phyloP scores from a whole-genome alignment of 2,113 vertebrate genomes.

The Piaya cayana region DNA sequence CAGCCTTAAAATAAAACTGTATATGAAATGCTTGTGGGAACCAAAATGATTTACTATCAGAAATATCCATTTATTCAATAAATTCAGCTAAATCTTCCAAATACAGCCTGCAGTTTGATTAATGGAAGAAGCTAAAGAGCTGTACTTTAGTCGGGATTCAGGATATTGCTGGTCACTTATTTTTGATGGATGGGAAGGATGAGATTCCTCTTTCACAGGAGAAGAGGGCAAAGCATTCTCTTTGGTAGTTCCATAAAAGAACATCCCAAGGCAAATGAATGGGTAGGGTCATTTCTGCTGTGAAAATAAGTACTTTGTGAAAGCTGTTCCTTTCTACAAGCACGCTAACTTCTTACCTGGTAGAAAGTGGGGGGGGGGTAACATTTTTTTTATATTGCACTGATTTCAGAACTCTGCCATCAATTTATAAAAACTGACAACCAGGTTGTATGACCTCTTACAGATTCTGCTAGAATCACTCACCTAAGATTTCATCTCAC shows the following conservation, averaged over 20 bases:
- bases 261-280: neutral
- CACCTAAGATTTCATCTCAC: neutral
- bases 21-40: neutral
- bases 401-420: neutral
- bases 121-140: neutral
- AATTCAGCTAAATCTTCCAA: constrained; percentile 34
- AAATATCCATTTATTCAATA: constrained; percentile 19
- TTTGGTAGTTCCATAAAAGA: neutral
- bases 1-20: constrained; percentile 46
- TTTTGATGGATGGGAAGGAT: constrained; percentile 2
- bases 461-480: neutral
- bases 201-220: neutral
- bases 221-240: neutral
- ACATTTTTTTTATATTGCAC: neutral
- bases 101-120: constrained; percentile 19
- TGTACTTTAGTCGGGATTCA: neutral
- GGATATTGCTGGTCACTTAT: neutral
- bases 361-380: neutral
- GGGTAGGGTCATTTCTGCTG: neutral
- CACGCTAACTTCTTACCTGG: neutral
- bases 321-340: neutral
- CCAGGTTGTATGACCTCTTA: neutral
- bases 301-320: neutral
- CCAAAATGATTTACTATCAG: constrained; percentile 40
- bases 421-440: neutral